A percentile compares a stretch with the other conserved stretches of the same genome.
Conservation (phyloP, 1,140 invertebrate species). For the Centruroides sculpturatus region DNA sequence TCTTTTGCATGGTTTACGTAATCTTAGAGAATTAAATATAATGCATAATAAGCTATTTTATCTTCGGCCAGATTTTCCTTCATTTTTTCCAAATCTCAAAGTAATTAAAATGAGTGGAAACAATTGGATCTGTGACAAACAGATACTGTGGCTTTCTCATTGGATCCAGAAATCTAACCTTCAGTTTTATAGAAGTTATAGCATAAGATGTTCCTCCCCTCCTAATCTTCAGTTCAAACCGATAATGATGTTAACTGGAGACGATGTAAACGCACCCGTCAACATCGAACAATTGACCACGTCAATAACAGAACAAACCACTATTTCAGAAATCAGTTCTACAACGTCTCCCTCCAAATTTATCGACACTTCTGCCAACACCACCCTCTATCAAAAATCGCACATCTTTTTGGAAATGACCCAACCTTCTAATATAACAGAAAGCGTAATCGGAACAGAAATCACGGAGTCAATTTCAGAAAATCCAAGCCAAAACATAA, state of each 20-base stretch:
- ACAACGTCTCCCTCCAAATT: too few species aligned
- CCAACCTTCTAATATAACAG: too few species aligned
- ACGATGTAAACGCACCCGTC: too few species aligned
- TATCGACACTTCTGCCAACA: too few species aligned
- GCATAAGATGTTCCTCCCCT: conserved; percentile 23
- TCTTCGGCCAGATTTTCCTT: conserved; percentile 48
- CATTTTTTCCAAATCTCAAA: conserved; percentile 48
- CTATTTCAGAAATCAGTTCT: too few species aligned
- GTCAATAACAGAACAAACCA: too few species aligned
- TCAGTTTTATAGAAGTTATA: conserved; percentile 22
- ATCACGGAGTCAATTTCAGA: too few species aligned
- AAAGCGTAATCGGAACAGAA: too few species aligned
- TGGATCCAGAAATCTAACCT: conserved; percentile 27
- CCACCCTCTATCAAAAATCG: too few species aligned
- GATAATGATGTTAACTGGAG: conserved; percentile 18
- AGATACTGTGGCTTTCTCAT: conserved; percentile 27
- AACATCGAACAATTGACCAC: too few species aligned
- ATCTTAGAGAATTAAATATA: conserved; percentile 46
- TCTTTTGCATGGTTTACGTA: conserved; percentile 44
- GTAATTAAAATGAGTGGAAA: conserved; percentile 32
- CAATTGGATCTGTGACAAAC: conserved; percentile 29
- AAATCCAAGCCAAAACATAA: too few species aligned
- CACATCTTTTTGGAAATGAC: too few species aligned
- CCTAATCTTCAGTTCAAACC: conserved; percentile 20
- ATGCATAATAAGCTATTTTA: conserved; percentile 43